Evolutionary conservation across 64 coral and sea anemone species (phyloP), one percentile per base, ranked within the genome.

Genomic region (Platygyra sinensis): DNA sequence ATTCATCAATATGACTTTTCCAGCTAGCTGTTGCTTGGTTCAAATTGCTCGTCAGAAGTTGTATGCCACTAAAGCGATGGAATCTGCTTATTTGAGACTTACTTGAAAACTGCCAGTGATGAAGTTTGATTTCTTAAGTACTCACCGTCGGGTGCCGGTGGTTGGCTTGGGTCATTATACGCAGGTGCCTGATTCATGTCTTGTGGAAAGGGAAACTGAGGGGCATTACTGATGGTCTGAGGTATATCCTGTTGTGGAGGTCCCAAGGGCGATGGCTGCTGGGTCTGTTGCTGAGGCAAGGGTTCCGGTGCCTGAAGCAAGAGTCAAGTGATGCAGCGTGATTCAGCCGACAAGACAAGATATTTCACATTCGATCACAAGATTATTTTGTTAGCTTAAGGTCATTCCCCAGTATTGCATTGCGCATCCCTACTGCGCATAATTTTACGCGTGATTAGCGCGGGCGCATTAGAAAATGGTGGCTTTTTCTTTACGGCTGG

Each of bases 171-270:
- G n/a, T 71, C 29, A 80, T 62, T 80, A 27, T 62, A 85, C 10
- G 63, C 20, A 27, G 81, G 81, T n/a, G 13, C 36, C 72, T 67
- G 81, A 25, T 51, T 85, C 81, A 72, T 85, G 39, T 85, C 81
- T 17, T 63, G 33, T 27, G 81, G n/a, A 71, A 85, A 71, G 46
- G 81, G 81, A 4, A 30, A 10, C 20, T 72, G 81, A 46, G 81
- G 81, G 11, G 39, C 11, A 28, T 71, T 51, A 85, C 71, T 52
- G 25, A 72, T 31, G 8, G 42, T 19, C 63, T 85, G 81, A 71
- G 81, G 81, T 28, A 38, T 13, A 39, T 84, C 62, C 13, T 67
- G 18, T 24, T 84, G 80, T 24, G 51, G 81, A 69, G 81, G 33
- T 20, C 81, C 81, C 24, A 51, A 67, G 19, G 81, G 8, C 17